A percentile compares a stretch with the other conserved stretches of the same genome.
These are phyloP conservation scores for Poecilobothrus nobilitatus DNA, from an alignment of 2,888 invertebrate species.

Conservation along the genomic window DNA sequence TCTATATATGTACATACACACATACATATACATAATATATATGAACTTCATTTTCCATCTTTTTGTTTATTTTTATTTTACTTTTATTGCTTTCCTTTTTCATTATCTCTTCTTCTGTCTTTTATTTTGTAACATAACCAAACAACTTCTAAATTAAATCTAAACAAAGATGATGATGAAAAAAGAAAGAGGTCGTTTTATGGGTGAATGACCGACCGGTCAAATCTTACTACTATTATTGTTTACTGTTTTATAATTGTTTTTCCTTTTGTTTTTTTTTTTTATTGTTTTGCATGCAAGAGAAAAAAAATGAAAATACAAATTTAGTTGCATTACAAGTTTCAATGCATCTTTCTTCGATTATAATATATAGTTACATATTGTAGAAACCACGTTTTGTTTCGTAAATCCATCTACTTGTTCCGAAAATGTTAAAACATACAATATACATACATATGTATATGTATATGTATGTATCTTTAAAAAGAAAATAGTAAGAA, in stretches of 20 bases:
- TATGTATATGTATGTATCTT: neutral
- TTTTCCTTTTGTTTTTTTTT: too few species aligned
- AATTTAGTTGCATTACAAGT: neutral
- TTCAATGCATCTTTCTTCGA: neutral
- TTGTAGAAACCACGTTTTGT: neutral
- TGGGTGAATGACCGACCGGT: conserved; percentile 3
- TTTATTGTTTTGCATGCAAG: neutral
- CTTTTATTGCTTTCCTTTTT: too few species aligned
- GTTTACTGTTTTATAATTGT: neutral
- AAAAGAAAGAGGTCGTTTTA: neutral
- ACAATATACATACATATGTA: neutral
- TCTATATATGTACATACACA: too few species aligned
- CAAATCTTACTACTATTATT: neutral
- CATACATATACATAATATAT: too few species aligned
- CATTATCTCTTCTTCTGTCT: too few species aligned
- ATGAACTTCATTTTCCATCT: too few species aligned
- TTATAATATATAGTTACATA: neutral
- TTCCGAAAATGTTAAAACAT: too few species aligned
- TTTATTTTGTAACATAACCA: too few species aligned
- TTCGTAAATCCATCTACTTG: too few species aligned
- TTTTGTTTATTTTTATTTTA: too few species aligned
- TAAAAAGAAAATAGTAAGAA: neutral
- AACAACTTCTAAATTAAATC: too few species aligned
- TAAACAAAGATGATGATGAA: too few species aligned
- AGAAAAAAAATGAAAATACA: neutral